Conservation (phyloP, 2,888 invertebrate species). For the Dascillus cervinus region DNA sequence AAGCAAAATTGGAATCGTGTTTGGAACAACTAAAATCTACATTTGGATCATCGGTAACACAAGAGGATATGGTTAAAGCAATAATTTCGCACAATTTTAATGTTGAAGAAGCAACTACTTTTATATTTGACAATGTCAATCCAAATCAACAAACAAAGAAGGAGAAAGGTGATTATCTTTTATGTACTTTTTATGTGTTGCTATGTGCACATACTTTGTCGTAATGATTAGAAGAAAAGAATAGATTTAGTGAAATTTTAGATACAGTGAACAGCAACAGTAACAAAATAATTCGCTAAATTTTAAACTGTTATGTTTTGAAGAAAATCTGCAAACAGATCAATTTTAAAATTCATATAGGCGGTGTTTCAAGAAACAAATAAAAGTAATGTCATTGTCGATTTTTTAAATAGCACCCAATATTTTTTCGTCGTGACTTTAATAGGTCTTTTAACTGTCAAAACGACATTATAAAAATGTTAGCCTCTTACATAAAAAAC, state of each 20-base stretch:
- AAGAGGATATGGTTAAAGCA: constrained; percentile 63
- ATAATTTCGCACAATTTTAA: constrained; percentile 68
- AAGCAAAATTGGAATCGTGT: constrained; percentile 72
- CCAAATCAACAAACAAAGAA: constrained; percentile 19
- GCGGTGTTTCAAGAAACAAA: too few relatives aligned
- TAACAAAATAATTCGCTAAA: too few relatives aligned
- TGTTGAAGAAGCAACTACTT: constrained; percentile 64
- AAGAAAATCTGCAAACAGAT: too few relatives aligned
- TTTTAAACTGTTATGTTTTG: too few relatives aligned
- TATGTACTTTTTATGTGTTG: background rate
- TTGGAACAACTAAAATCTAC: constrained; percentile 74
- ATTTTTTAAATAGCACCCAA: too few relatives aligned
- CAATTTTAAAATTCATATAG: too few relatives aligned
- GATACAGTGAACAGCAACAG: too few relatives aligned
- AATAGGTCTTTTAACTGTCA: too few relatives aligned
- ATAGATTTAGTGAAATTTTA: background rate
- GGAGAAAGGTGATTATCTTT: constrained; percentile 36
- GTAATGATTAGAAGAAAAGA: background rate
- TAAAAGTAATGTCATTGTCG: too few relatives aligned
- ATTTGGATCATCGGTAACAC: constrained; percentile 68
- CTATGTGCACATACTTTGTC: background rate
- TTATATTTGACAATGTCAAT: constrained; percentile 42
- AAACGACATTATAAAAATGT: too few relatives aligned
- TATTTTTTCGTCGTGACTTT: too few relatives aligned
- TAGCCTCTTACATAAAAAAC: too few relatives aligned